Evolutionary conservation across 2,797 vertebrate species (phyloP).

Genomic region (Gymnoscopelus braueri): DNA sequence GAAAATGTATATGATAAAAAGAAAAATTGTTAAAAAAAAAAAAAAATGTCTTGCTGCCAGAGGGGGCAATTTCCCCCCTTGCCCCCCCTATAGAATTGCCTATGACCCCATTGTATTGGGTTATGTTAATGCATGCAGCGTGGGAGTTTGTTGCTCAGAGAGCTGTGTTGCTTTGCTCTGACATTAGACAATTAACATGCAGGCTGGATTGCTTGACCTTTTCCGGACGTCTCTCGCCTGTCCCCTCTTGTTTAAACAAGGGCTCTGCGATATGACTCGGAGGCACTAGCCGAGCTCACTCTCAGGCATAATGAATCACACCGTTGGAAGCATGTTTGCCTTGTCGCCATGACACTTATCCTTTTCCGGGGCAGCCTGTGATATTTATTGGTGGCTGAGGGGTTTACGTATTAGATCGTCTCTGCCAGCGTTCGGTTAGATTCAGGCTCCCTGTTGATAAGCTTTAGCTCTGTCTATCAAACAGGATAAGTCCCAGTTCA

Average conservation of each 20-base stretch:
- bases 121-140: slow-evolving; percentile 53
- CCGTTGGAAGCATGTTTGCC: slow-evolving; percentile 51
- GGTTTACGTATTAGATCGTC: slow-evolving; percentile 49
- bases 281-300: slow-evolving; percentile 48
- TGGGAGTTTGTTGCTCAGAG: slow-evolving; percentile 31
- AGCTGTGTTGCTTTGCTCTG: slow-evolving; percentile 28
- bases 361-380: slow-evolving; percentile 43
- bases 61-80: too few species aligned
- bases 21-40: too few species aligned
- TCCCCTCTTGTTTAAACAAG: slow-evolving; percentile 60
- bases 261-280: slow-evolving; percentile 49
- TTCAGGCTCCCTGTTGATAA: slow-evolving; percentile 33
- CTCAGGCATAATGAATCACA: slow-evolving; percentile 57
- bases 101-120: too few species aligned
- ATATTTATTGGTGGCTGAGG: slow-evolving; percentile 61
- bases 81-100: too few species aligned
- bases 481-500: slow-evolving; percentile 31
- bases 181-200: slow-evolving; percentile 76
- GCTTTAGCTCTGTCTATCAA: slow-evolving; percentile 19
- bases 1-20: too few species aligned
- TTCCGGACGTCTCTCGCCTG: slow-evolving; percentile 55
- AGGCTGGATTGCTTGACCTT: slow-evolving; percentile 70
- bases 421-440: slow-evolving; percentile 24
- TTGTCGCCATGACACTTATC: slow-evolving; percentile 45
- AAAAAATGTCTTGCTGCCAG: too few species aligned